Percentiles rank a stretch among this genome's conserved stretches.
Conservation (phyloP, 1,140 invertebrate species). For the Drosophila yakuba region DNA sequence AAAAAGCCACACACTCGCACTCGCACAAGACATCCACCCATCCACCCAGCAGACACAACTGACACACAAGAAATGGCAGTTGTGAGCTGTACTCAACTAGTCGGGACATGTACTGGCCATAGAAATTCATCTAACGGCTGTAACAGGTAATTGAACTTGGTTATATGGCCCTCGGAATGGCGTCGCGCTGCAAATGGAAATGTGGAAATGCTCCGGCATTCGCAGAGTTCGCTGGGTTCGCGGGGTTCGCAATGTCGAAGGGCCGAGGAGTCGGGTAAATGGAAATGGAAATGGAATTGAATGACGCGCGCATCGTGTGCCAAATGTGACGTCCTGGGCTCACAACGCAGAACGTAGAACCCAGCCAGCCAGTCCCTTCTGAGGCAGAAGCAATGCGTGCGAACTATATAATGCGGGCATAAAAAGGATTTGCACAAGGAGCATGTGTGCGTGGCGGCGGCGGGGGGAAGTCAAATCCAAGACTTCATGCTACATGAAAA, state of each 20-base stretch:
- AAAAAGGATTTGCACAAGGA: slow-evolving; percentile 82
- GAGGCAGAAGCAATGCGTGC: slow-evolving; percentile 54
- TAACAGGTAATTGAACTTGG: slow-evolving; percentile 85
- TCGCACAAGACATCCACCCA: neutral
- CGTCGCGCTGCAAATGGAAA: slow-evolving; percentile 55
- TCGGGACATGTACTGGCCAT: slow-evolving; percentile 81
- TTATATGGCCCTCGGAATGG: slow-evolving; percentile 77
- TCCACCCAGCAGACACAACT: neutral
- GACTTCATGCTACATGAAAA: slow-evolving; percentile 50
- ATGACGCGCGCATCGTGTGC: slow-evolving; percentile 64
- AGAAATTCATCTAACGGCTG: slow-evolving; percentile 85
- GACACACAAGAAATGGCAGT: neutral
- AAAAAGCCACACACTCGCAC: slow-evolving; percentile 36
- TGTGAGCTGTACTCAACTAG: slow-evolving; percentile 67
- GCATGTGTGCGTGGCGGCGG: slow-evolving; percentile 10
- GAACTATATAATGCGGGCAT: slow-evolving; percentile 83
- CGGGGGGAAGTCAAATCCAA: slow-evolving; percentile 47
- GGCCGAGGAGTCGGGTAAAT: slow-evolving; percentile 13
- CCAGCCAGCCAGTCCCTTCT: neutral
- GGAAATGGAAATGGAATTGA: slow-evolving; percentile 76
- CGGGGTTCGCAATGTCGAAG: neutral
- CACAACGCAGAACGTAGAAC: neutral
- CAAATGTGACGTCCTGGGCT: slow-evolving; percentile 52
- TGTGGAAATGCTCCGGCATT: slow-evolving; percentile 11
- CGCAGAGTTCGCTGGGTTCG: neutral